Conservation (phyloP, 2,113 vertebrate genomes). For the Alethe castanea region DNA sequence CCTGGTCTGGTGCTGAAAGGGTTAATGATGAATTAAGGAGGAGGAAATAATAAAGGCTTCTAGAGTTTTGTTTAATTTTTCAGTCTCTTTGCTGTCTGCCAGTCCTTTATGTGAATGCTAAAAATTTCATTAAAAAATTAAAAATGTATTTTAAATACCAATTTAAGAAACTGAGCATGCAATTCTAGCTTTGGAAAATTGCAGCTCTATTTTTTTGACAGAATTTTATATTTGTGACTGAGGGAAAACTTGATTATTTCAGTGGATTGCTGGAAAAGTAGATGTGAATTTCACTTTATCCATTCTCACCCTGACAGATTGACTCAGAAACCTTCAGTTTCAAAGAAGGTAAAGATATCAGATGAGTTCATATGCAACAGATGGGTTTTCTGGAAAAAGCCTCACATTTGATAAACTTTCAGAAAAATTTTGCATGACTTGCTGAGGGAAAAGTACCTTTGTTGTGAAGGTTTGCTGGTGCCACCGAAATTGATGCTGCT, state of each 20-base stretch:
- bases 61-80: not conserved
- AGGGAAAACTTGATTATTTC: not conserved
- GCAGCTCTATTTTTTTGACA: not conserved
- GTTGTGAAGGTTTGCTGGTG: not conserved
- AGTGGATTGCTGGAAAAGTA: not conserved
- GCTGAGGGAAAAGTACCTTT: not conserved
- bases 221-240: not conserved
- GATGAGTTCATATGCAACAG: constrained; percentile 20
- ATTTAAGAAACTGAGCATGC: not conserved
- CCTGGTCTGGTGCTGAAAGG: not conserved
- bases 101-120: not conserved
- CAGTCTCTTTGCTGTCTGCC: not conserved
- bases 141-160: not conserved
- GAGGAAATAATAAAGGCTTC: not conserved
- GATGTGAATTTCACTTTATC: not conserved
- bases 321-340: constrained; percentile 3
- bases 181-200: not conserved
- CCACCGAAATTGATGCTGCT: not conserved
- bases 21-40: not conserved
- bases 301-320: not conserved
- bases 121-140: not conserved
- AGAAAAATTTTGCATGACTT: not conserved
- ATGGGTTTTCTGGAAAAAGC: constrained; percentile 12
- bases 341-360: constrained; percentile 6
- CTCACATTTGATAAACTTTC: not conserved